phyloP scores from a whole-genome alignment of 2,113 vertebrate species.

The Peromyscus polionotus region DNA sequence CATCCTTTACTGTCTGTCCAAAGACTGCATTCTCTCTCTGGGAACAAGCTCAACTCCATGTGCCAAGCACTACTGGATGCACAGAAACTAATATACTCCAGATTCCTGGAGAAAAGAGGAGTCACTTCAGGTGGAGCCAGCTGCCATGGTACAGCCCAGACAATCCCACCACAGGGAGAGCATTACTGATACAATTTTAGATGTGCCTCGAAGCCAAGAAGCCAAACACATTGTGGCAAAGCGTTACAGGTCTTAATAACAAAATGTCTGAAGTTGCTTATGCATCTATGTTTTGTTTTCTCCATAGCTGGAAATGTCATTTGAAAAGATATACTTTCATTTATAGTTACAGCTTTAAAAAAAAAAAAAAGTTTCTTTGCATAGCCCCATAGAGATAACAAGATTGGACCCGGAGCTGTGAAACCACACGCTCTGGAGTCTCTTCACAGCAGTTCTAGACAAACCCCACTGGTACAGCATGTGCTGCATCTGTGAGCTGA shows the following conservation, averaged over 20 bases:
- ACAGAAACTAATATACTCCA: neutral
- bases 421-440: constrained; percentile 36
- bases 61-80: neutral
- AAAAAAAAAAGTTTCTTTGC: neutral
- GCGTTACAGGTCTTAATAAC: neutral
- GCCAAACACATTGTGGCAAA: neutral
- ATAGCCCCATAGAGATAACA: constrained; percentile 10
- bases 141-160: constrained; percentile 2
- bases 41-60: neutral
- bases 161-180: neutral
- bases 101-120: neutral
- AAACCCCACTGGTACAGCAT: constrained; percentile 33
- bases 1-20: neutral
- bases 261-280: neutral
- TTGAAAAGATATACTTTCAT: constrained; percentile 17
- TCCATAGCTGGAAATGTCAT: neutral
- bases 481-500: constrained; percentile 64
- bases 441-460: constrained; percentile 63
- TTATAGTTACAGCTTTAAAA: neutral
- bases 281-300: neutral
- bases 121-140: constrained; percentile 12
- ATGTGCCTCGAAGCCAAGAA: neutral
- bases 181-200: neutral
- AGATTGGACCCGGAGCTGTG: neutral
- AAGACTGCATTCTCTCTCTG: neutral